These are phyloP conservation scores for Caenorhabditis brenneri DNA, from an alignment of 1,140 invertebrate genomes.

Conservation along the genomic window DNA sequence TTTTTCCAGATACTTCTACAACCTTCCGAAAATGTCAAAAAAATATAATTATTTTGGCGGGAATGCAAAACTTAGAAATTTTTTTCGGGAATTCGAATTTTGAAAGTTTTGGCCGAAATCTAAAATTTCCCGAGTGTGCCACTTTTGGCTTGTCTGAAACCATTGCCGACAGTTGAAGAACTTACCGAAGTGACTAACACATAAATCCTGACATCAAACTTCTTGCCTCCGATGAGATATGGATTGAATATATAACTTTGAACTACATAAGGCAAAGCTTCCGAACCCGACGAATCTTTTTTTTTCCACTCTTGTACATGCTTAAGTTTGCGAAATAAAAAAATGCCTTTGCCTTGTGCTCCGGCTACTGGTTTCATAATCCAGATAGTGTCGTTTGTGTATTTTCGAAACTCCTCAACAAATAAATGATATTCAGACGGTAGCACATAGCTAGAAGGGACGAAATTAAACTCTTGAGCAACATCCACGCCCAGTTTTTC, in stretches of 20 bases:
- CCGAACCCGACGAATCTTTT: slow-evolving; percentile 59
- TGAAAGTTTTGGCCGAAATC: too few relatives aligned
- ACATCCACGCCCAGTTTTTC: slow-evolving; percentile 60
- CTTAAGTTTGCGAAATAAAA: slow-evolving; percentile 73
- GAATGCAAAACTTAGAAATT: too few relatives aligned
- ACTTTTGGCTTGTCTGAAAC: too few relatives aligned
- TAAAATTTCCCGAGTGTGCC: too few relatives aligned
- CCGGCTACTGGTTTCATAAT: slow-evolving; percentile 75
- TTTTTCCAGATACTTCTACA: too few relatives aligned
- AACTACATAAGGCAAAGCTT: slow-evolving; percentile 65
- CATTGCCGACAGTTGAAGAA: too few relatives aligned
- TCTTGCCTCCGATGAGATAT: slow-evolving; percentile 74
- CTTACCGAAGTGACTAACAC: slow-evolving; percentile 73
- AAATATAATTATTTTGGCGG: too few relatives aligned
- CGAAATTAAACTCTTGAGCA: slow-evolving; percentile 71
- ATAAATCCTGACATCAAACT: slow-evolving; percentile 74
- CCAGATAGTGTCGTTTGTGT: slow-evolving; percentile 73
- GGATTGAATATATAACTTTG: slow-evolving; percentile 71
- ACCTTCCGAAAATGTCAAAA: too few relatives aligned
- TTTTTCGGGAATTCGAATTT: too few relatives aligned
- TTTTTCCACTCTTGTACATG: slow-evolving; percentile 75
- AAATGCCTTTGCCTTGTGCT: slow-evolving; percentile 74
- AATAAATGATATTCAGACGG: slow-evolving; percentile 74
- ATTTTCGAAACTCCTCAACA: slow-evolving; percentile 74
- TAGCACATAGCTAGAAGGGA: slow-evolving; percentile 73